Evolutionary conservation across 2,888 invertebrate genomes (phyloP), one percentile per base, ranked within the genome.

Genomic region (Flabesymbios commensalis): DNA sequence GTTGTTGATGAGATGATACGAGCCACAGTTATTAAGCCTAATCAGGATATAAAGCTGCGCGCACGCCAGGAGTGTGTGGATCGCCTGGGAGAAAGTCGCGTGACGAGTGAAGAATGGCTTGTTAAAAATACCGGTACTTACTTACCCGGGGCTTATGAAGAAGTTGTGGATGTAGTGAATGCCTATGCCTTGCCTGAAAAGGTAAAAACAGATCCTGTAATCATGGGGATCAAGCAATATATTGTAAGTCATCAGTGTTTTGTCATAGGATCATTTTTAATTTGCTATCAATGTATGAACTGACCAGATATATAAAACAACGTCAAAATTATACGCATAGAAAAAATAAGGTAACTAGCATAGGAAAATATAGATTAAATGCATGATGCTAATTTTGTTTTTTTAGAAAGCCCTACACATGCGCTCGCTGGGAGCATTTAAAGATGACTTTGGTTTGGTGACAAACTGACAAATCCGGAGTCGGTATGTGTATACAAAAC

Each of bases 181-280:
- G 85, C 85, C 4, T 80, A 82, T 70, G 83, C 85, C 5, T 77
- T 86, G 48, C 85, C 84, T 24, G 85, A 85, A 57, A 85, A 84
- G 77, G 83, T 83, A 57, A n/a, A n/a, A n/a, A n/a, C n/a, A n/a
- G n/a, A n/a, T n/a, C n/a, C n/a, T n/a, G 36, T 53, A n/a, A 32
- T 2, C 36, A 17, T n/a, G 41, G 1, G 32, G 7, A 14, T 7
- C 28, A 7, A 14, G 33, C 22, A 29, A 45, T 51, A 7, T 26
- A 19, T 29, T 28, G 19, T 14, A 29, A 31, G 7, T 17, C 5
- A 43, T 2, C 2, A 24, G 14, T 43, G 22, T 43, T 10, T 43
- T n/a, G 1, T 22, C 22, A n/a, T 43, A 26, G 7, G 22, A 24
- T 43, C 43, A 24, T 24, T 24, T 22, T 7, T 22, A 22, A 43